Conservation (phyloP, 2,888 invertebrate genomes). For the Phalera bucephala region DNA sequence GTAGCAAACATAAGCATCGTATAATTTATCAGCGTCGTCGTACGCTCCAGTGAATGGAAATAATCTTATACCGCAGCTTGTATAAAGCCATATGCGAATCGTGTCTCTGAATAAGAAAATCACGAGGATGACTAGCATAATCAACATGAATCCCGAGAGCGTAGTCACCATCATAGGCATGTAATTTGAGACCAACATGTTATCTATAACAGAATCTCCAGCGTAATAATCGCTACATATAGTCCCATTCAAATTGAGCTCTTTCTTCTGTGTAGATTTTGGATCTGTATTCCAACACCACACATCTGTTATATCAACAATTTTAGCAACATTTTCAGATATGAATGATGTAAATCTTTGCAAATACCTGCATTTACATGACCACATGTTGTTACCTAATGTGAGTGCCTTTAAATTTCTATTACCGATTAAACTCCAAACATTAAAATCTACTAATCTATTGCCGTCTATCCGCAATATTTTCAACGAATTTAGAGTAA, state of each 20-base stretch:
- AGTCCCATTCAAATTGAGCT: constrained; percentile 91
- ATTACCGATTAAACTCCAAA: constrained; percentile 88
- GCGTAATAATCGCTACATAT: constrained; percentile 94
- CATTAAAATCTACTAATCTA: constrained; percentile 89
- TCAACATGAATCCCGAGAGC: constrained; percentile 88
- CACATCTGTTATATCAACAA: constrained; percentile 88
- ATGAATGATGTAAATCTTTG: constrained; percentile 92
- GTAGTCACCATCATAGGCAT: constrained; percentile 92
- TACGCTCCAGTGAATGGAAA: constrained; percentile 87
- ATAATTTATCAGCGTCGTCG: constrained; percentile 93
- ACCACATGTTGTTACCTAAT: constrained; percentile 94
- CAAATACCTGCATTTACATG: constrained; percentile 94
- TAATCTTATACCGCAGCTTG: constrained; percentile 92
- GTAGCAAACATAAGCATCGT: constrained; percentile 97
- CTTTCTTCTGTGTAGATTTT: constrained; percentile 87
- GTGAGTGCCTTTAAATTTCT: constrained; percentile 87
- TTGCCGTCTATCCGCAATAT: constrained; percentile 93
- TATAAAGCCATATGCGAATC: constrained; percentile 93
- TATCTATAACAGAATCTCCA: constrained; percentile 91
- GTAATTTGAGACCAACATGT: constrained; percentile 92
- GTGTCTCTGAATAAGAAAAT: constrained; percentile 94
- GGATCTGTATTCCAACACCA: constrained; percentile 90
- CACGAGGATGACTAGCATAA: constrained; percentile 89
- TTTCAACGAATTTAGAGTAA: constrained; percentile 88
- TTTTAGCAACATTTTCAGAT: constrained; percentile 89